Base-by-base conservation (phyloP, 2,888 invertebrate species). In the Epinotia nisella region DNA sequence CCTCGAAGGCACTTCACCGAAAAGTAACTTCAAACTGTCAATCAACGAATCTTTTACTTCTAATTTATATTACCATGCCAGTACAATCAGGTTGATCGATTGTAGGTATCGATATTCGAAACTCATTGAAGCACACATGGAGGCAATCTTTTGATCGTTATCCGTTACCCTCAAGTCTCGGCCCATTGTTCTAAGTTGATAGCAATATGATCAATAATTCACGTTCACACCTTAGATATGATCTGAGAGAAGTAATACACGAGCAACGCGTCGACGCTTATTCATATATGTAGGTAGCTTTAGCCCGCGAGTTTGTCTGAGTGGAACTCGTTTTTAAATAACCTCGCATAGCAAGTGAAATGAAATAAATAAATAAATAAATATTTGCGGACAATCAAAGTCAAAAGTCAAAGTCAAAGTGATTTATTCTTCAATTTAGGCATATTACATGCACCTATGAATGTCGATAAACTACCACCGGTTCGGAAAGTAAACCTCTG, bases 191-290 rank as follows among this genome's bases (percentile, higher is more conserved):
- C 55, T 66, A 41, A 15, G 7, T n/a, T 7, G 15, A 53, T 53
- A 53, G 11, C 35, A 19, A 51, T 64, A 55, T 66, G 66, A 66
- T 66, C 66, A 41, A 66, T 66, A 66, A 41, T 56, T 55, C 66
- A 56, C 66, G n/a, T 66, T 66, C 66, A 56, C 66, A 66, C 66
- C 55, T 66, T 55, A 11, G 41, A 66, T 66, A 66, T 41, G 9
- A 56, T 66, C 55, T 39, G 13, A 19, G 19, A 39, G 17, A 1
- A 9, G 9, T 2, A 13, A 17, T 24, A 35, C 9, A 35, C 35
- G 35, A 9, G 21, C 21, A 55, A 13, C 24, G 1, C 9, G 35
- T 7, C 35, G 35, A 7, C 35, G 35, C 35, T 1, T 35, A 1
- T 35, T 9, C 35, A 35, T 35, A 35, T 0, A 35, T 35, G 9